Percentiles rank a stretch among this genome's conserved stretches.
These are phyloP conservation scores for Pelusios castaneus DNA, from an alignment of 2,113 vertebrate genomes.

Conservation along the genomic window DNA sequence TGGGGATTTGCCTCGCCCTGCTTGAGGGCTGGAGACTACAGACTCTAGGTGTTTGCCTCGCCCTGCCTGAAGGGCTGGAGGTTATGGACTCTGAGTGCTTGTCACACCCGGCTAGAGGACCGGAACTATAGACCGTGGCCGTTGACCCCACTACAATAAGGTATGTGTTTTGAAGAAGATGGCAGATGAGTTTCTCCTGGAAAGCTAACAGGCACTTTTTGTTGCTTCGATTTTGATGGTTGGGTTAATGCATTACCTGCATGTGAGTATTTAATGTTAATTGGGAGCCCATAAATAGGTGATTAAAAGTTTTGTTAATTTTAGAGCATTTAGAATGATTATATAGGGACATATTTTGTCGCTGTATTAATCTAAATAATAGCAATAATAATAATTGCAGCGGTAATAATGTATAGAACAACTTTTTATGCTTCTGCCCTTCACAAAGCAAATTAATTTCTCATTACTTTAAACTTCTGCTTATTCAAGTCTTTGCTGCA, in stretches of 20 bases:
- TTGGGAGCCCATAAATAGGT: rapidly evolving
- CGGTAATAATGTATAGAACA: background rate
- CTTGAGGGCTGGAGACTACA: too few species aligned
- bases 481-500: background rate
- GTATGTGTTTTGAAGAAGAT: background rate
- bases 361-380: background rate
- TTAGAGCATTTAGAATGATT: background rate
- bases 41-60: too few species aligned
- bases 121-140: too few species aligned
- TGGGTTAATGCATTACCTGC: background rate
- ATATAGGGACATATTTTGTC: background rate
- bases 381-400: background rate
- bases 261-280: background rate
- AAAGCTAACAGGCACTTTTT: background rate
- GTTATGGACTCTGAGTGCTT: too few species aligned
- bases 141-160: too few species aligned
- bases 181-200: background rate
- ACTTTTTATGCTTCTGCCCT: background rate
- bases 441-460: background rate
- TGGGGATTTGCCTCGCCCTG: too few species aligned
- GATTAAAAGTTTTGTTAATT: background rate
- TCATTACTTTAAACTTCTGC: background rate
- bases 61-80: too few species aligned
- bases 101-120: too few species aligned
- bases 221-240: background rate